These are phyloP conservation scores for Ectropis grisescens DNA, from an alignment of 1,140 invertebrate species.

Conservation along the genomic window DNA sequence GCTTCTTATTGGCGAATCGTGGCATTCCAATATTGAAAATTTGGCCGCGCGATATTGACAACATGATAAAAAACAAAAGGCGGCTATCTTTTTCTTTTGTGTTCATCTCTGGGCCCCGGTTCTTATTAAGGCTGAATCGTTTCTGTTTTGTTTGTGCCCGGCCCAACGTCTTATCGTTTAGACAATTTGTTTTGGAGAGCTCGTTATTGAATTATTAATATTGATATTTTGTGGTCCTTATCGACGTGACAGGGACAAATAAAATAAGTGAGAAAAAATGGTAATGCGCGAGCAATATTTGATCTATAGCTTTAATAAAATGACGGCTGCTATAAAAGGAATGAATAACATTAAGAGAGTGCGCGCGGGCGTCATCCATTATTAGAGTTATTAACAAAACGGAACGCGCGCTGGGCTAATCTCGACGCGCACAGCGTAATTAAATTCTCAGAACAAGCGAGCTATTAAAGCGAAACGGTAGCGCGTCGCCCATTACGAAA, in stretches of 20 bases:
- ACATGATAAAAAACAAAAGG: slow-evolving; percentile 67
- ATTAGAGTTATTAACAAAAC: slow-evolving; percentile 64
- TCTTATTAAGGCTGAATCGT: slow-evolving; percentile 56
- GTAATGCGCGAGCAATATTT: neutral
- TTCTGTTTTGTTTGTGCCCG: slow-evolving; percentile 49
- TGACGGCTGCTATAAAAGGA: slow-evolving; percentile 13
- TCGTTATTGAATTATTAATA: slow-evolving; percentile 63
- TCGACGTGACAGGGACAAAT: slow-evolving; percentile 3
- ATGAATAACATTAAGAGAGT: slow-evolving; percentile 26
- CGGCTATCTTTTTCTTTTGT: slow-evolving; percentile 67
- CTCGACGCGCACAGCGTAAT: slow-evolving; percentile 49
- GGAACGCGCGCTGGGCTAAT: slow-evolving; percentile 52
- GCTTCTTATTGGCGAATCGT: slow-evolving; percentile 69
- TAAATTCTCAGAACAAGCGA: slow-evolving; percentile 65
- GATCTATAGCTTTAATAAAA: slow-evolving; percentile 13
- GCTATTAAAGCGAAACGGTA: slow-evolving; percentile 66
- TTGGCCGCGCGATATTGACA: slow-evolving; percentile 69
- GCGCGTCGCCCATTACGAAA: slow-evolving; percentile 61
- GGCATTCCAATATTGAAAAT: slow-evolving; percentile 70
- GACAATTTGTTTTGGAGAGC: slow-evolving; percentile 64
- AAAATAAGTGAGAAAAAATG: too few species aligned
- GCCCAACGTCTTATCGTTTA: slow-evolving; percentile 53
- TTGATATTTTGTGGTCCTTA: slow-evolving; percentile 26
- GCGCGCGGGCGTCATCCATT: slow-evolving; percentile 45
- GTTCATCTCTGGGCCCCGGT: slow-evolving; percentile 57